Base-by-base conservation (phyloP, 2,888 invertebrate genomes). In the Habrosyne pyritoides region DNA sequence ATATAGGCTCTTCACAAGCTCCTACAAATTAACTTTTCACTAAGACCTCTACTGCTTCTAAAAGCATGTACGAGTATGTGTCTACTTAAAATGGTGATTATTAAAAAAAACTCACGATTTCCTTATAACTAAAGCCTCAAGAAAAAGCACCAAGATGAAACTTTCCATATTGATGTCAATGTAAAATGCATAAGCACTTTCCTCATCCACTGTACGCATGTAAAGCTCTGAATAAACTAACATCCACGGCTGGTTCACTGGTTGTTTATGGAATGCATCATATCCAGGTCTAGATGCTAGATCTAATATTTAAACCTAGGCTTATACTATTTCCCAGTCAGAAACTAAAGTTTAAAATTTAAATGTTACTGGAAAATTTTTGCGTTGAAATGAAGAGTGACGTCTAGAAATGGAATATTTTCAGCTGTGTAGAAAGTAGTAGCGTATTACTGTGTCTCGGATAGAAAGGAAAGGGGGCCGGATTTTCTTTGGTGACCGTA, bases 161-260 rank as follows among this genome's bases (percentile, higher is more conserved):
- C 18, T 42, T 18, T 8, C 7, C 8, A 42, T 42, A 42, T 42
- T 18, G 18, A 14, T 42, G 42, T 42, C 18, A 7, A 42, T 42
- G 18, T 47, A 47, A n/a, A 47, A 47, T 47, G 24, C 12, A 21
- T n/a, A 47, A 50, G 28, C 24, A 22, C 46, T 42, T 53, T n/a
- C 14, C n/a, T 24, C 21, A 7, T 14, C 24, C 48, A 30, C 47
- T 48, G 53, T 53, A 30, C 36, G 30, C 22, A 10, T 53, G 48
- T 53, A 47, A 33, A 47, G 30, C 28, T 18, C 18, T 48, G 53
- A 48, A 53, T 53, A 53, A 53, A 48, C 48, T 48, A 48, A 18
- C 33, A 48, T 26, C 10, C 14, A 24, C 24, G 49, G 3, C 8
- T 24, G 52, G 12, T 21, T 36, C 33, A 18, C 14, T 46, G 22